Percentiles rank a stretch among this genome's conserved stretches.
Conservation (phyloP, 1,140 invertebrate genomes). For the Delia radicum region DNA sequence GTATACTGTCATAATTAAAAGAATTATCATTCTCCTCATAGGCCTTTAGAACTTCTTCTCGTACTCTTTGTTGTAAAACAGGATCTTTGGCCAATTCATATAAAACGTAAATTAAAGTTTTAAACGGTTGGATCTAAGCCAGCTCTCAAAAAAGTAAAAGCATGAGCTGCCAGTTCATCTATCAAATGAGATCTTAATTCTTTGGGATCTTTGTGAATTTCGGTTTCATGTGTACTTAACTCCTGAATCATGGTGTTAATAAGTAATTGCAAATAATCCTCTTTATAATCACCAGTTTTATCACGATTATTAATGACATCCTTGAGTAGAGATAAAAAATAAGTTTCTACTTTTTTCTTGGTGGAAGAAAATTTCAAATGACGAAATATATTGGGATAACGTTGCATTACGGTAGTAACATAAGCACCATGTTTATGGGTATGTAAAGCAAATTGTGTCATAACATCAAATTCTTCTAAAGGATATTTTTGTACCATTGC, state of each 20-base stretch:
- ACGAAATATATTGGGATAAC: constrained; percentile 44
- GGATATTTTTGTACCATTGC: constrained; percentile 36
- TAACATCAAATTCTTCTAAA: constrained; percentile 43
- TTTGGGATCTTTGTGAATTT: constrained; percentile 28
- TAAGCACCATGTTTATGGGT: constrained; percentile 45
- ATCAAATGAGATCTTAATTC: constrained; percentile 41
- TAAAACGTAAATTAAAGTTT: constrained; percentile 55
- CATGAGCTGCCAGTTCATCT: constrained; percentile 58
- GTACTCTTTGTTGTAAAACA: constrained; percentile 57
- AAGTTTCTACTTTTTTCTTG: constrained; percentile 47
- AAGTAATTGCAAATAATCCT: constrained; percentile 61
- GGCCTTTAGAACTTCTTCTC: constrained; percentile 56
- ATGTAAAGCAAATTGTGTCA: constrained; percentile 47
- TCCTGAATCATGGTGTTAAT: constrained; percentile 42
- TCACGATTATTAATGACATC: constrained; percentile 57
- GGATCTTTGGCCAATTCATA: constrained; percentile 60
- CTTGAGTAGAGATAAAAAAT: constrained; percentile 56
- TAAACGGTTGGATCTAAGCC: constrained; percentile 63
- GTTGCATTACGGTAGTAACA: constrained; percentile 42
- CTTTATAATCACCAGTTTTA: constrained; percentile 29
- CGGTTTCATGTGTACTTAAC: constrained; percentile 38
- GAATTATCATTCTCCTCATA: constrained; percentile 46
- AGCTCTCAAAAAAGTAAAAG: constrained; percentile 66
- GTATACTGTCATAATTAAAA: constrained; percentile 57
- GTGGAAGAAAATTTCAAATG: constrained; percentile 37